Evolutionary conservation across 35 echinoderm and acorn worm genomes (phyloP).

Genomic region (Diadema setosum): DNA sequence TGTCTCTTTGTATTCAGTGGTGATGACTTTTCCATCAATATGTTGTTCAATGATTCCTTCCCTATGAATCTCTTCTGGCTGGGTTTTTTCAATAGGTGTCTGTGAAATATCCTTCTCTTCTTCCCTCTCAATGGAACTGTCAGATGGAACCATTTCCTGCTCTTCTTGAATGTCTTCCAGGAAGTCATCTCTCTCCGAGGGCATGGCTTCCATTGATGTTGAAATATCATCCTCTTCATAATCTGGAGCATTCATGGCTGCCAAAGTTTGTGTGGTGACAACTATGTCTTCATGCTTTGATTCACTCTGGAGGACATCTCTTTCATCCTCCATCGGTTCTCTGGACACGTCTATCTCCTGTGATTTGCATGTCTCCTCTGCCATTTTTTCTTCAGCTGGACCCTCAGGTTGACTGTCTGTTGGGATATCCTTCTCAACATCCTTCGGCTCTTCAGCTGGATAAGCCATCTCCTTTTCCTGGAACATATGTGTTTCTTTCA

Average conservation of each 20-base stretch:
- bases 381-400: neutral
- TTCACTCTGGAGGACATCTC: too few species aligned
- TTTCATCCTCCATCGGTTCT: neutral
- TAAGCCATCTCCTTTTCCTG: too few species aligned
- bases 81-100: neutral
- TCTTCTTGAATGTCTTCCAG: conserved; percentile 33
- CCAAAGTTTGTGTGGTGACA: neutral
- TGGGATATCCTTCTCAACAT: too few species aligned
- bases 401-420: too few species aligned
- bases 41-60: neutral
- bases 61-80: neutral
- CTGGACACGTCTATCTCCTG: neutral
- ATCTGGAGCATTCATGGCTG: neutral
- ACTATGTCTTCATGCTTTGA: too few species aligned
- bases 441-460: too few species aligned
- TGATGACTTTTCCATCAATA: neutral
- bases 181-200: neutral
- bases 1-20: neutral
- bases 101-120: neutral
- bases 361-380: neutral
- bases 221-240: conserved; percentile 1
- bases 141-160: too few species aligned
- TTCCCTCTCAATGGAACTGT: neutral
- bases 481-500: too few species aligned
- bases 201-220: conserved; percentile 5